Base-by-base conservation (phyloP, 1,140 invertebrate species). In the Lutraria rhynchaena region DNA sequence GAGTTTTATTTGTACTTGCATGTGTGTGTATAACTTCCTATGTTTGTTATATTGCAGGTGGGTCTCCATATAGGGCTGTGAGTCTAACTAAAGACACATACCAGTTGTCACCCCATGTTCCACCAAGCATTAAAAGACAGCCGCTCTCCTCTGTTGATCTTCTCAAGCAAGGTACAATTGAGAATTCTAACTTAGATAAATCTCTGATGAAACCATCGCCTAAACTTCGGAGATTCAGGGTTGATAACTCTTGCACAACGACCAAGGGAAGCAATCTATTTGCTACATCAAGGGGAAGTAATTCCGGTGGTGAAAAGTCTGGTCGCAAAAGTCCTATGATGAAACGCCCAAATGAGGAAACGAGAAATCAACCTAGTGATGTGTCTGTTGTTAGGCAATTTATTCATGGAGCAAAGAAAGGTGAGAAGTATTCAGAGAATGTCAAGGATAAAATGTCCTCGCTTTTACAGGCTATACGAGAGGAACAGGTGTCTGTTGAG, bases 371-470 rank as follows among this genome's bases (percentile, higher is more conserved):
- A n/a, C 49, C 9, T n/a, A 67, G 31, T 77, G 61, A 69, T 70
- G 9, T 69, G 35, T 58, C 76, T 5, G 35, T 58, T 1, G 49
- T 70, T 15, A 80, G 65, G 55, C 69, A 70, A 70, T 49, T 58
- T 3, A 35, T 55, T 27, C 19, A 37, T n/a, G 44, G 41, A 27
- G 22, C 15, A 13, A 33, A 55, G 13, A 55, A 33, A 22, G 33
- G 17, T 29, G 5, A 5, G 15, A 60, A 70, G 3, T 46, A 29
- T 53, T 69, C 51, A 9, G 24, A 69, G 22, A 80, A 60, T 60
- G 22, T 69, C 1, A 80, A 80, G 22, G 53, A 70, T 31, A 58
- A 60, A 67, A 69, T 80, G 49, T 41, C 76, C n/a, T 53, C 49
- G 9, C 51, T 80, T 31, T 22, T 70, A 35, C 19, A 70, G n/a